These are phyloP conservation scores for Heliconius hermathena DNA, from an alignment of 1,140 invertebrate genomes.

Conservation along the genomic window DNA sequence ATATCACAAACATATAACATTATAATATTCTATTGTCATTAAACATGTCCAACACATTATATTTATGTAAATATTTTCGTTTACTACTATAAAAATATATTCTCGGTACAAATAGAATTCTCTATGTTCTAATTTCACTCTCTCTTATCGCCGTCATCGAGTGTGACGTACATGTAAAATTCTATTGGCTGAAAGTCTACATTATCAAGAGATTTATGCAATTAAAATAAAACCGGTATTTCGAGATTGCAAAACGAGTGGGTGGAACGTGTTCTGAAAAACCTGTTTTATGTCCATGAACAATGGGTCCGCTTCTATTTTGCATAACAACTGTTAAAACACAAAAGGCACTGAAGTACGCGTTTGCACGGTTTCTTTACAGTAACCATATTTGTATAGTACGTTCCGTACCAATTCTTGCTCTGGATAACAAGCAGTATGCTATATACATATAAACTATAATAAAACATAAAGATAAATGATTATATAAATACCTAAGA, in stretches of 20 bases:
- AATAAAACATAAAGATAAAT: neutral
- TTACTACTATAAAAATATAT: neutral
- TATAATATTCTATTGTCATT: neutral
- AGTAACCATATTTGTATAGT: constrained; percentile 15
- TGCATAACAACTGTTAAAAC: constrained; percentile 26
- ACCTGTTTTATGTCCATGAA: constrained; percentile 11
- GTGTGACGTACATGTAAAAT: neutral
- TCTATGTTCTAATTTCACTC: neutral
- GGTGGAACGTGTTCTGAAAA: constrained; percentile 24
- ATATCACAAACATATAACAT: neutral
- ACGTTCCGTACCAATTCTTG: neutral
- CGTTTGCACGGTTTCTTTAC: constrained; percentile 5
- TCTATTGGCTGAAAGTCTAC: neutral
- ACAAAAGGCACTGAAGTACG: constrained; percentile 21
- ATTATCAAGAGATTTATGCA: constrained; percentile 9
- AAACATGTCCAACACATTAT: too few relatives aligned
- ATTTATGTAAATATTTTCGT: too few relatives aligned
- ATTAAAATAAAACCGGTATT: constrained; percentile 7
- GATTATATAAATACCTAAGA: neutral
- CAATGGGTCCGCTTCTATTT: constrained; percentile 24
- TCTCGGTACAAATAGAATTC: neutral
- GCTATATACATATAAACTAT: neutral
- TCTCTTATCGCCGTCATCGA: neutral
- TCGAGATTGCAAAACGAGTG: constrained; percentile 16
- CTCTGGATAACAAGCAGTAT: neutral